A percentile compares a stretch with the other conserved stretches of the same genome.
phyloP scores from a whole-genome alignment of 2,797 vertebrate species.

The Phyllotis vaccarum region DNA sequence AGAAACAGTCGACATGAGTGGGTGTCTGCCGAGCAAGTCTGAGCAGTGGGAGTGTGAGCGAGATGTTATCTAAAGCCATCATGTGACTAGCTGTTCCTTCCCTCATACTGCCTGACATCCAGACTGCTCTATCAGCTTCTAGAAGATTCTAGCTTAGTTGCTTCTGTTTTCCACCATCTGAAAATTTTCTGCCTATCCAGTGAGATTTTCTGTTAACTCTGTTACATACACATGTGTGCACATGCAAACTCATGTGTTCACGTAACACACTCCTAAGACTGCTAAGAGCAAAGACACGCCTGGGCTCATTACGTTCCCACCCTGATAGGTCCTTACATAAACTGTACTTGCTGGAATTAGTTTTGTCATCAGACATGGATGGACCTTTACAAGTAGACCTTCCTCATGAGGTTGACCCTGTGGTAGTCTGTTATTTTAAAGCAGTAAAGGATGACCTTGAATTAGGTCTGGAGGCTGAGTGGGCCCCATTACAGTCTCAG shows the following conservation, averaged over 20 bases:
- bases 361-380: background rate
- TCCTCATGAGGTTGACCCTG: background rate
- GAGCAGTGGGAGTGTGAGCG: background rate
- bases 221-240: background rate
- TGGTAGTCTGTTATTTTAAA: conserved; percentile 62
- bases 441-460: conserved; percentile 65
- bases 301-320: background rate
- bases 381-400: background rate
- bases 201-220: background rate
- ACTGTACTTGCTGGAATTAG: background rate
- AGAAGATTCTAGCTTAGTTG: background rate
- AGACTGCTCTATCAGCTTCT: background rate
- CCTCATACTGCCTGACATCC: background rate
- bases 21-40: background rate
- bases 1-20: background rate
- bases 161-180: background rate
- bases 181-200: background rate
- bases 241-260: background rate
- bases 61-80: background rate
- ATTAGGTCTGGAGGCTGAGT: conserved; percentile 52
- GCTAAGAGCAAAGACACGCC: background rate
- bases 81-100: background rate
- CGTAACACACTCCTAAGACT: background rate
- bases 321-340: background rate
- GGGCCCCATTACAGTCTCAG: conserved; percentile 58